Percentiles rank a stretch among this genome's conserved stretches.
phyloP scores from a whole-genome alignment of 2,797 vertebrate species.

The Sebastes taczanowskii region DNA sequence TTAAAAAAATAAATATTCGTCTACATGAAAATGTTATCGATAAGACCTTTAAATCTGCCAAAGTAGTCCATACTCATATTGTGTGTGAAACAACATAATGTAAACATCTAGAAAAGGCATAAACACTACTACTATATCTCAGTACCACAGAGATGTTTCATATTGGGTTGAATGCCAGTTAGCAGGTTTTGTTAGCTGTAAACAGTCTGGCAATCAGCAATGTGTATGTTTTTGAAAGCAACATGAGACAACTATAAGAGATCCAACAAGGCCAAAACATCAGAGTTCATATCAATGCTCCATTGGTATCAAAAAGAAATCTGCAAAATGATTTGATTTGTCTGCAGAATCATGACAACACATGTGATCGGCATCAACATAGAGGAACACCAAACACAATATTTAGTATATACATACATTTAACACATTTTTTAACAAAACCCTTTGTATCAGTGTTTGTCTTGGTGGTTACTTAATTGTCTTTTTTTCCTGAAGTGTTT shows the following conservation, averaged over 20 bases:
- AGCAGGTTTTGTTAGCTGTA: background rate
- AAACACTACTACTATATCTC: background rate
- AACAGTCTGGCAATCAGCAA: background rate
- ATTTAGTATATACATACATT: no score
- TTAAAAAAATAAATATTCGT: rapidly evolving
- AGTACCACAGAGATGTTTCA: background rate
- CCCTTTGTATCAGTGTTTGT: no score
- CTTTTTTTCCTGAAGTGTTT: background rate
- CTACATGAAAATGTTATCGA: rapidly evolving
- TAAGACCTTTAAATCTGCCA: no score
- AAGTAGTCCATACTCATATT: no score
- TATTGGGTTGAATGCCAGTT: background rate
- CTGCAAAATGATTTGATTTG: no score
- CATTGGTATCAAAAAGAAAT: background rate
- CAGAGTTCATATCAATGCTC: background rate
- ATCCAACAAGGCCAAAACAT: background rate
- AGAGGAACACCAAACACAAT: background rate
- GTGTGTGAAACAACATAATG: background rate
- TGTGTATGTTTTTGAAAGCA: background rate
- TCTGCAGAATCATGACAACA: background rate
- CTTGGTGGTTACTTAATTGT: no score
- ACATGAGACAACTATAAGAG: background rate
- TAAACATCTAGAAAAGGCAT: background rate
- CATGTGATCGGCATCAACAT: background rate
- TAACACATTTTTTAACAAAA: no score